Evolutionary conservation across 2,888 invertebrate genomes (phyloP).

Genomic region (Willowsia nigromaculata): DNA sequence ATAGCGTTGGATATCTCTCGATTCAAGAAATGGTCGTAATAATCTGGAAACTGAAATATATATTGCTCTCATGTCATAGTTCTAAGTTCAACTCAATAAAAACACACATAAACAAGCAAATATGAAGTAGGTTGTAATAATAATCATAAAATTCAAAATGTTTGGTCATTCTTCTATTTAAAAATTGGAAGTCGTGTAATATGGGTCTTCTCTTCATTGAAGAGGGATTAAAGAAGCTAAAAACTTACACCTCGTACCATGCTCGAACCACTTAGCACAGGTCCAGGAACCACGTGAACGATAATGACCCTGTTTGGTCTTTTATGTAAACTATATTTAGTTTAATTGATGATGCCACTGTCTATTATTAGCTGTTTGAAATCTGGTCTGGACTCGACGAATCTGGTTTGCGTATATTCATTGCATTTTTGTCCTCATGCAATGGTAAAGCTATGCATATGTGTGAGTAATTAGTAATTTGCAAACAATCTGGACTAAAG

Average conservation of each 20-base stretch:
- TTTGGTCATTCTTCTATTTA: too few relatives aligned
- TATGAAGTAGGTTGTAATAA: background rate
- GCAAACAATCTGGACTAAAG: too few relatives aligned
- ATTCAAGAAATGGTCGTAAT: too few relatives aligned
- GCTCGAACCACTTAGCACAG: too few relatives aligned
- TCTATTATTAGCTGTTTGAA: slow-evolving; percentile 7
- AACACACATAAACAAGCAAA: background rate
- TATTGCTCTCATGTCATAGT: background rate
- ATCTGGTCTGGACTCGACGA: background rate
- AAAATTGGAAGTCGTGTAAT: too few relatives aligned
- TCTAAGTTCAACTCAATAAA: background rate
- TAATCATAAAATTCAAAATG: background rate
- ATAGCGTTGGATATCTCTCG: too few relatives aligned
- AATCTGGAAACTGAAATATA: background rate
- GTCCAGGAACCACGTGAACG: background rate
- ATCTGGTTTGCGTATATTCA: background rate
- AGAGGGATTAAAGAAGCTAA: too few relatives aligned
- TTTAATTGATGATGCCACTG: background rate
- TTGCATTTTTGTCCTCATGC: too few relatives aligned
- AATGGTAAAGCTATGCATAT: too few relatives aligned
- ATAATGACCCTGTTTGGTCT: background rate
- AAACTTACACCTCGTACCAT: too few relatives aligned
- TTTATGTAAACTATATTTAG: background rate
- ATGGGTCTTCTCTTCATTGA: too few relatives aligned
- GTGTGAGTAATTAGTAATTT: too few relatives aligned